phyloP scores from a whole-genome alignment of 2,888 invertebrate genomes.

The Lithophane ornitopus region DNA sequence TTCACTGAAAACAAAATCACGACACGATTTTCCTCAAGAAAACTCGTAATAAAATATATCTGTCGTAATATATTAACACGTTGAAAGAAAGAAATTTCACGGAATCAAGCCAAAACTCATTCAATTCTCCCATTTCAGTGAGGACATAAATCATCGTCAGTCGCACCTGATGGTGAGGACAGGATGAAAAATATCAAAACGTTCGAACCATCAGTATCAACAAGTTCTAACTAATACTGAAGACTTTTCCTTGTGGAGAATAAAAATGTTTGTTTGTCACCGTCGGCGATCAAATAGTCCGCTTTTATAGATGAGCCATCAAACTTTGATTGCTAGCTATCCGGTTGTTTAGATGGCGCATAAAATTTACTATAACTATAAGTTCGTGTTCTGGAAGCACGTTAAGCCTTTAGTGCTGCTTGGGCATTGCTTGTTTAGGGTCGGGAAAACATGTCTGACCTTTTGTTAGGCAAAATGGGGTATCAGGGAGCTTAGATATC shows the following conservation, averaged over 20 bases:
- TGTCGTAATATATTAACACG: slow-evolving; percentile 67
- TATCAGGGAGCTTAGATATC: slow-evolving; percentile 42
- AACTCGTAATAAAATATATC: slow-evolving; percentile 61
- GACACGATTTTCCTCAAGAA: slow-evolving; percentile 50
- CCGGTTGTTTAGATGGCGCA: slow-evolving; percentile 36
- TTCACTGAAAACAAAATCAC: slow-evolving; percentile 55
- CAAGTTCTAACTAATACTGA: slow-evolving; percentile 75
- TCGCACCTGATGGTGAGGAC: slow-evolving; percentile 81
- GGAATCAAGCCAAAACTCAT: slow-evolving; percentile 78
- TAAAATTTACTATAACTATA: slow-evolving; percentile 48
- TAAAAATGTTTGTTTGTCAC: slow-evolving; percentile 62
- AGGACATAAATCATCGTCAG: slow-evolving; percentile 86
- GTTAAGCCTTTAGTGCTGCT: slow-evolving; percentile 52
- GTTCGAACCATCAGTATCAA: slow-evolving; percentile 77
- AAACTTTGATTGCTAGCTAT: slow-evolving; percentile 53
- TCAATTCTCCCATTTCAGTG: slow-evolving; percentile 81
- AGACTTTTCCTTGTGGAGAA: slow-evolving; percentile 59
- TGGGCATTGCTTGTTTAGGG: slow-evolving; percentile 42
- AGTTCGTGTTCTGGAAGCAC: slow-evolving; percentile 43
- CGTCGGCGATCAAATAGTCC: slow-evolving; percentile 26
- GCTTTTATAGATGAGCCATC: slow-evolving; percentile 56
- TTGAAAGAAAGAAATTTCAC: slow-evolving; percentile 74
- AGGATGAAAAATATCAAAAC: slow-evolving; percentile 84
- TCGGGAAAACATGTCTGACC: slow-evolving; percentile 42
- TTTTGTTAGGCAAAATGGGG: slow-evolving; percentile 40